Conservation (phyloP, 2,113 vertebrate genomes). For the Urocynchramus pylzowi region DNA sequence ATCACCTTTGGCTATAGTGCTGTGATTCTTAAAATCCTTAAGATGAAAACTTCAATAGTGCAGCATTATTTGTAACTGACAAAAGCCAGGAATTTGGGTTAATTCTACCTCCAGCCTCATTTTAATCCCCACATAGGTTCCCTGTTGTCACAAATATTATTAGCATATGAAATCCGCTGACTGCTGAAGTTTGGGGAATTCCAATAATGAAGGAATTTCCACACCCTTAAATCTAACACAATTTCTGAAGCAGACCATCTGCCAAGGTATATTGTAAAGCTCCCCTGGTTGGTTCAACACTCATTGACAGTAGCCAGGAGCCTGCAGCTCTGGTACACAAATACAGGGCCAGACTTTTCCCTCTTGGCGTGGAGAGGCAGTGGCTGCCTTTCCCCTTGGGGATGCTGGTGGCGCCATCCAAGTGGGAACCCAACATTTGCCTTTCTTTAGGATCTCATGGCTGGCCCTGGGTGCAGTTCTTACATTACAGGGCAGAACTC, state of each 20-base stretch:
- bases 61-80: neutral
- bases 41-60: neutral
- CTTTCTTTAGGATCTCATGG: neutral
- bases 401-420: neutral
- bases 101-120: neutral
- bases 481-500: accelerated
- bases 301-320: neutral
- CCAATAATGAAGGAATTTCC: neutral
- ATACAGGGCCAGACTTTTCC: neutral
- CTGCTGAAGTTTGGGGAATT: neutral
- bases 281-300: neutral
- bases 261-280: neutral
- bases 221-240: neutral
- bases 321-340: neutral
- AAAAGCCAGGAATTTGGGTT: neutral
- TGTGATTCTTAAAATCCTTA: neutral
- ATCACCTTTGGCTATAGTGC: neutral
- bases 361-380: neutral
- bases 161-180: neutral
- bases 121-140: neutral
- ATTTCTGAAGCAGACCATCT: neutral
- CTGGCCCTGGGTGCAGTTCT: neutral
- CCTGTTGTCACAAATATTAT: neutral
- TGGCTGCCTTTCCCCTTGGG: neutral
- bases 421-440: accelerated